phyloP scores from a whole-genome alignment of 2,888 invertebrate genomes.

The Elysia crispata region DNA sequence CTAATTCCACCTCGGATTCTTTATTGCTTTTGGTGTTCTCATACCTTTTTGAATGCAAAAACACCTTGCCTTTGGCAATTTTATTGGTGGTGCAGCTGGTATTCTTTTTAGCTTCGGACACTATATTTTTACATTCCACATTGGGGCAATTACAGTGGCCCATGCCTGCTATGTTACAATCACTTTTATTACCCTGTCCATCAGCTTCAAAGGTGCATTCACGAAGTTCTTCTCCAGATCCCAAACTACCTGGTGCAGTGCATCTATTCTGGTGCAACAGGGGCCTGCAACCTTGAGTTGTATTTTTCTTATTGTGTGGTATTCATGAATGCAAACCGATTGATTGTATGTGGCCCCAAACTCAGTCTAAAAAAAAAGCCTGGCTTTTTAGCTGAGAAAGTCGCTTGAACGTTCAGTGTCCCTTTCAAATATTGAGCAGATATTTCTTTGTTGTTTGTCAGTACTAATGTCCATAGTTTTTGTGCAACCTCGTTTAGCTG shows the following conservation, averaged over 20 bases:
- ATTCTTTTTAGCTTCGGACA: neutral
- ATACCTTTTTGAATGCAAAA: constrained; percentile 3
- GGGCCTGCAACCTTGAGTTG: constrained; percentile 24
- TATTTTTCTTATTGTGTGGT: constrained; percentile 10
- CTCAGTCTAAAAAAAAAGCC: constrained; percentile 5
- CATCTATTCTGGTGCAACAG: constrained; percentile 3
- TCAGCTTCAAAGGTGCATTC: constrained; percentile 16
- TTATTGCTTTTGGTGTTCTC: neutral
- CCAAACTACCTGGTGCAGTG: constrained; percentile 22
- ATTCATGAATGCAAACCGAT: constrained; percentile 12
- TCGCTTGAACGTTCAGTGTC: neutral
- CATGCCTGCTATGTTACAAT: constrained; percentile 2
- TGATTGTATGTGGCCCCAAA: constrained; percentile 41
- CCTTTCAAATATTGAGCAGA: neutral
- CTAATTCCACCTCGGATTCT: neutral
- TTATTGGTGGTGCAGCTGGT: constrained; percentile 18
- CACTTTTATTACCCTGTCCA: neutral
- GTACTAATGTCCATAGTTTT: neutral
- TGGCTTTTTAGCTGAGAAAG: neutral
- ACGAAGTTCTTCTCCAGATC: constrained; percentile 25
- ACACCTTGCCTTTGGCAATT: neutral
- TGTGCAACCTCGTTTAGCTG: neutral
- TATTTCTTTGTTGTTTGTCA: neutral
- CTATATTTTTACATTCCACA: constrained; percentile 12
- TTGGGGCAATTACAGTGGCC: constrained; percentile 32